Base-by-base conservation (phyloP, 2,113 vertebrate genomes). In the Ciconia maguari region DNA sequence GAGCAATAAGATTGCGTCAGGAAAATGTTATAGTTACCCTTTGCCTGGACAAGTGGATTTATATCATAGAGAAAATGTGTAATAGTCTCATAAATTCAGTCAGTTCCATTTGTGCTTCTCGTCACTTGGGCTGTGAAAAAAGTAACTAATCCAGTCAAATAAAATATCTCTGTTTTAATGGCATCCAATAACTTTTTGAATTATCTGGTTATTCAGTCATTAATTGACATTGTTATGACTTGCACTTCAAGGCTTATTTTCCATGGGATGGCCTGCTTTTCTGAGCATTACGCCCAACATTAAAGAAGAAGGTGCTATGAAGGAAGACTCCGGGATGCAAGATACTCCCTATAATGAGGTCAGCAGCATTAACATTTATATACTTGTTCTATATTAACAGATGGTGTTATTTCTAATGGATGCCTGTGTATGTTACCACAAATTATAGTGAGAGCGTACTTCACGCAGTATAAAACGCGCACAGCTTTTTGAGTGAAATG, bases 271-370 rank as follows among this genome's bases (percentile, higher is more conserved):
- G 99, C 99, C 99, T 22, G 99, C 99, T 51, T 99, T 99, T 79
- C 98, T 99, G 97, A 99, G 98, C 96, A 99, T 99, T 87, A 99
- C 99, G 42, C 99, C 99, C 75, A 99, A 99, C 80, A 99, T 99
- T 88, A 99, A 99, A 96, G 99, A 99, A 97, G 99, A 99, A 97
- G 99, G 99, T 10, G 99, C 99, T 89, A 99, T 99, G 99, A 99
- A 99, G 95, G 99, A 99, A 94, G 99, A 99, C 95, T 98, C 99
- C 1, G 99, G 99, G 30, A 99, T 99, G 96, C 99, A 99, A 92
- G 99, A 99, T 93, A 99, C 99, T 8, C 99, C 99, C 6, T 99
- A 99, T 87, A 99, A 99, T 25, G 99, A 99, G 99, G 99, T 99
- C 74, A 97, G 98, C 65, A 55, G 2, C 17, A 5, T 55, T 71